These are phyloP conservation scores for Synanthedon vespiformis DNA, from an alignment of 2,888 invertebrate genomes.

Conservation along the genomic window DNA sequence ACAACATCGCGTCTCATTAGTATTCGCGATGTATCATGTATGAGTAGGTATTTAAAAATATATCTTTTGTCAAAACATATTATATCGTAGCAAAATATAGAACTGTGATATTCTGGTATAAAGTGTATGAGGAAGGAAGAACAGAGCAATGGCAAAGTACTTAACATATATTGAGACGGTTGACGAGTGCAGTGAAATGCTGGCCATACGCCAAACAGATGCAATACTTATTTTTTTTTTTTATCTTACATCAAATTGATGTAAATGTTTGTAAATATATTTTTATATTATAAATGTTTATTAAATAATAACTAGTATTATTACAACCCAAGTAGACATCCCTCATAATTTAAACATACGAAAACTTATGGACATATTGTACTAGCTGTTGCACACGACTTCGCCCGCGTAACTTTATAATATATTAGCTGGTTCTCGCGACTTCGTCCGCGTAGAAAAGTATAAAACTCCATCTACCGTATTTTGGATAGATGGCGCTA, in stretches of 20 bases:
- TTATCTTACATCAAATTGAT: slow-evolving; percentile 66
- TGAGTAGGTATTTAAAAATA: no score
- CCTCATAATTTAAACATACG: no score
- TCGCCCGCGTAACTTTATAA: no score
- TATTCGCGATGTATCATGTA: no score
- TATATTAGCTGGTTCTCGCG: no score
- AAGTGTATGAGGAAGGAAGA: background rate
- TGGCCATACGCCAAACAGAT: slow-evolving; percentile 25
- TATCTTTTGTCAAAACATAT: no score
- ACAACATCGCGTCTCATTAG: no score
- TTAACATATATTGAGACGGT: background rate
- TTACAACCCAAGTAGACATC: background rate
- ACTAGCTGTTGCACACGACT: no score
- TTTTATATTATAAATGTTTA: slow-evolving; percentile 39
- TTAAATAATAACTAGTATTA: background rate
- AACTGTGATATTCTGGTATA: background rate
- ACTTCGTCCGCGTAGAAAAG: no score
- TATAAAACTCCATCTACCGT: no score
- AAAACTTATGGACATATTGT: no score
- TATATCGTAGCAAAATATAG: background rate
- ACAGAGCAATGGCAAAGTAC: background rate
- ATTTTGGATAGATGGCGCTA: no score
- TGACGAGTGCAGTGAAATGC: slow-evolving; percentile 6
- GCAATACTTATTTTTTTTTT: slow-evolving; percentile 25
- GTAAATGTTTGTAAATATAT: slow-evolving; percentile 66